Conservation (phyloP, 2,888 invertebrate species). For the Macaria liturata region DNA sequence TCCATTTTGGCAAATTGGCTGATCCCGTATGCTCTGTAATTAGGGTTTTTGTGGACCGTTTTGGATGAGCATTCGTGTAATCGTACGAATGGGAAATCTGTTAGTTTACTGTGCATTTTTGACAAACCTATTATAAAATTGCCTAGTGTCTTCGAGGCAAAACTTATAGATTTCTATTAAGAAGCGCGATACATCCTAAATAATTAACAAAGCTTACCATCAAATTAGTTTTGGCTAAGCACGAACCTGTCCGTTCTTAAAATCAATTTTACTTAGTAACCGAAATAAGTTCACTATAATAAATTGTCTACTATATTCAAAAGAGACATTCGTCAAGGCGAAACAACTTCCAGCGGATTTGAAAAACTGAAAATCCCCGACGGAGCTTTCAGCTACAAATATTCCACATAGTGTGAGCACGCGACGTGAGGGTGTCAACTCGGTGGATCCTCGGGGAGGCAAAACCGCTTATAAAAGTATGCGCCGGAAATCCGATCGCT, state of each 20-base stretch:
- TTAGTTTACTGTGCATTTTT: no score
- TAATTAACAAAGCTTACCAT: no score
- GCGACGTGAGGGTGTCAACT: constrained; percentile 67
- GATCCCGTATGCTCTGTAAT: constrained; percentile 64
- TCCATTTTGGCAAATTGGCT: constrained; percentile 81
- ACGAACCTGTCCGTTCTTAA: no score
- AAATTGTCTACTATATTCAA: constrained; percentile 6
- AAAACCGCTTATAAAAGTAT: constrained; percentile 70
- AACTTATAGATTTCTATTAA: no score
- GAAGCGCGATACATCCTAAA: no score
- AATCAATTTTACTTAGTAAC: no score
- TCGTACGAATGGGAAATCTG: constrained; percentile 2
- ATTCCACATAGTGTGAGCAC: constrained; percentile 46
- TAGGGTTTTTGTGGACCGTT: constrained; percentile 47
- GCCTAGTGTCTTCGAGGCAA: constrained; percentile 6
- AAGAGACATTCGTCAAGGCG: constrained; percentile 45
- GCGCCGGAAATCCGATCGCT: constrained; percentile 56
- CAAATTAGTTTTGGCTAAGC: no score
- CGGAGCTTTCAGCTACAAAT: constrained; percentile 62
- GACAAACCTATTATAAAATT: no score
- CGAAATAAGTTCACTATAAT: no score
- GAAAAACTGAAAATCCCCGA: constrained; percentile 48
- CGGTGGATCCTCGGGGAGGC: constrained; percentile 52
- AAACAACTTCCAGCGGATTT: constrained; percentile 42
- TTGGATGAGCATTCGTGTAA: constrained; percentile 34